These are phyloP conservation scores for Psittacula echo DNA, from an alignment of 2,797 vertebrate species.

Conservation along the genomic window DNA sequence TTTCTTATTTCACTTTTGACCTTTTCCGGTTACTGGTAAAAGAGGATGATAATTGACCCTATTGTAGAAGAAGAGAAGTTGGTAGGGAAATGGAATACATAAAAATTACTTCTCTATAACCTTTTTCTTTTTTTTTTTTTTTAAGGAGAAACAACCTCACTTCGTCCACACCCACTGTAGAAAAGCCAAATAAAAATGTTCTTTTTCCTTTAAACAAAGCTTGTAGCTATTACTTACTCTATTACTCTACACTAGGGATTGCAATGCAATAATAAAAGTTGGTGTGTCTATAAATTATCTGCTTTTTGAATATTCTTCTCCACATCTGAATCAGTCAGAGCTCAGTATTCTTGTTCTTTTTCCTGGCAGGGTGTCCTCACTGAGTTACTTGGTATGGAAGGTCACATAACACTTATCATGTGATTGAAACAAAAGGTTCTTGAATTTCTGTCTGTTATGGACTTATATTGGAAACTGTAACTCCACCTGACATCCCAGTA, in stretches of 20 bases:
- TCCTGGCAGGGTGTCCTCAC: background rate
- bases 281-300: background rate
- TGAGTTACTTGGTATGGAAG: background rate
- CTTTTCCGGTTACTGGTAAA: conserved; percentile 55
- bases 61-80: background rate
- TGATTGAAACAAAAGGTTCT: background rate
- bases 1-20: conserved; percentile 64
- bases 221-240: background rate
- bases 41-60: conserved; percentile 58
- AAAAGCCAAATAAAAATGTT: background rate
- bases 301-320: background rate
- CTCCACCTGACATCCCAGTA: background rate
- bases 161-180: background rate
- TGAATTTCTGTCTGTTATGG: background rate
- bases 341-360: background rate
- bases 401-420: background rate
- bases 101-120: background rate
- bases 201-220: background rate
- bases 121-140: background rate
- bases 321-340: background rate
- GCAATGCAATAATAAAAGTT: background rate
- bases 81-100: background rate
- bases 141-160: background rate
- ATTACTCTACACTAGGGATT: background rate
- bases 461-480: background rate